Conservation (phyloP, 2,797 vertebrate species). For the Anabacerthia variegaticeps region DNA sequence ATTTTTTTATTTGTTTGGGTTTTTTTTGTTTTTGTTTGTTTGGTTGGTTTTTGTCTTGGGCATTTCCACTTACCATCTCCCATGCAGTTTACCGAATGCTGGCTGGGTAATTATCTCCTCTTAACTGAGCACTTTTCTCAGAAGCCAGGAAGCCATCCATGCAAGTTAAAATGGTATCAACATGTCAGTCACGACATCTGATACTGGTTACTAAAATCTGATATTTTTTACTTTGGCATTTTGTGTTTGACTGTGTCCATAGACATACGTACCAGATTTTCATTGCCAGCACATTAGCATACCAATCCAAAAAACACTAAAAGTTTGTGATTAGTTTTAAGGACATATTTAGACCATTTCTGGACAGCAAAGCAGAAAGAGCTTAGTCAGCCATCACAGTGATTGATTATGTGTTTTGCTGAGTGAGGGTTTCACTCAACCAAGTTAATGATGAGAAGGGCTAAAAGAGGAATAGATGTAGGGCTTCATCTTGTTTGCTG, state of each 20-base stretch:
- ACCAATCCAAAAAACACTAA: neutral
- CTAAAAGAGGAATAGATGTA: neutral
- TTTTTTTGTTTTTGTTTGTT: too few species aligned
- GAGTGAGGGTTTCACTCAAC: neutral
- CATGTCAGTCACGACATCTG: neutral
- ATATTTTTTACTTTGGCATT: neutral
- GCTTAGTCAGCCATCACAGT: neutral
- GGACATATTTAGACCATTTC: neutral
- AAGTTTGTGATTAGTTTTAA: neutral
- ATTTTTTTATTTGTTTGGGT: too few species aligned
- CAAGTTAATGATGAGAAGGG: neutral
- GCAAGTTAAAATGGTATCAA: neutral
- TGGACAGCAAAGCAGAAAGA: neutral
- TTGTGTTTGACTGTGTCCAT: neutral
- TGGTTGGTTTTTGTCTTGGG: neutral
- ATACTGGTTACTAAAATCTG: neutral
- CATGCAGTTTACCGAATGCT: neutral
- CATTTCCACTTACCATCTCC: neutral
- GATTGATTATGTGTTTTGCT: neutral
- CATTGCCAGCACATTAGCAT: neutral
- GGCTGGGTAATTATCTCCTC: neutral
- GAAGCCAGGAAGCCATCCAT: neutral
- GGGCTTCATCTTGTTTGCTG: neutral
- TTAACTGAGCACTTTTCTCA: neutral
- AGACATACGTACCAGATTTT: neutral